These are phyloP conservation scores for Carassius carassius DNA, from an alignment of 2,113 vertebrate species.

Conservation along the genomic window DNA sequence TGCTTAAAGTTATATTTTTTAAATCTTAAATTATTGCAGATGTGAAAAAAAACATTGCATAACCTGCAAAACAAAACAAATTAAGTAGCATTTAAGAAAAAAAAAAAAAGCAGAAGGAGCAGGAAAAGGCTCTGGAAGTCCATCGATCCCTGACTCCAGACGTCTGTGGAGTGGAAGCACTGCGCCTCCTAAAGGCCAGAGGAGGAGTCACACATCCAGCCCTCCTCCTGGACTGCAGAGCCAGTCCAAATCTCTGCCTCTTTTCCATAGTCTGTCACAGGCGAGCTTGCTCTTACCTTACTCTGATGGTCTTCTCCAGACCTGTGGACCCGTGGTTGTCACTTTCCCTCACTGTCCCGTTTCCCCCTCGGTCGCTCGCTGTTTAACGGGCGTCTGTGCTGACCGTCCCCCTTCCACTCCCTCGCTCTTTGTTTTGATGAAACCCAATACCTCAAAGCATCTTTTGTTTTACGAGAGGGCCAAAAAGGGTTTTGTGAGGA, in stretches of 20 bases:
- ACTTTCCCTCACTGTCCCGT: constrained; percentile 30
- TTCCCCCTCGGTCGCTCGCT: constrained; percentile 23
- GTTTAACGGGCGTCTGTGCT: background rate
- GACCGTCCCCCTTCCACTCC: constrained; percentile 64
- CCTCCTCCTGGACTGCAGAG: background rate
- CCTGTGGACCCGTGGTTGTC: background rate
- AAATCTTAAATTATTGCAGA: background rate
- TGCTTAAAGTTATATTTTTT: background rate
- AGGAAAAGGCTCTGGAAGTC: background rate
- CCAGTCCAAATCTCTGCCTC: background rate
- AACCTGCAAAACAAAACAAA: background rate
- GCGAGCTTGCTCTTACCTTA: background rate
- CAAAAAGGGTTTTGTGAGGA: constrained; percentile 27
- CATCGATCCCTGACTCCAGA: background rate
- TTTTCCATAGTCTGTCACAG: background rate
- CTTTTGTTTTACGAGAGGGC: constrained; percentile 77
- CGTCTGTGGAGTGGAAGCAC: constrained; percentile 78
- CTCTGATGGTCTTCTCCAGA: background rate
- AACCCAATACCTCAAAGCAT: constrained; percentile 78
- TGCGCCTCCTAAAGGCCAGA: constrained; percentile 88
- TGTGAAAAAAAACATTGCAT: background rate
- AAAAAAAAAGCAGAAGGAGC: background rate
- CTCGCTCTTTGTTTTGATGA: constrained; percentile 72
- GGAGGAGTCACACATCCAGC: constrained; percentile 56
- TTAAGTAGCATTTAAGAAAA: background rate